Percentiles rank a stretch among this genome's conserved stretches.
These are phyloP conservation scores for Acropternis orthonyx DNA, from an alignment of 2,797 vertebrate genomes.

Conservation along the genomic window DNA sequence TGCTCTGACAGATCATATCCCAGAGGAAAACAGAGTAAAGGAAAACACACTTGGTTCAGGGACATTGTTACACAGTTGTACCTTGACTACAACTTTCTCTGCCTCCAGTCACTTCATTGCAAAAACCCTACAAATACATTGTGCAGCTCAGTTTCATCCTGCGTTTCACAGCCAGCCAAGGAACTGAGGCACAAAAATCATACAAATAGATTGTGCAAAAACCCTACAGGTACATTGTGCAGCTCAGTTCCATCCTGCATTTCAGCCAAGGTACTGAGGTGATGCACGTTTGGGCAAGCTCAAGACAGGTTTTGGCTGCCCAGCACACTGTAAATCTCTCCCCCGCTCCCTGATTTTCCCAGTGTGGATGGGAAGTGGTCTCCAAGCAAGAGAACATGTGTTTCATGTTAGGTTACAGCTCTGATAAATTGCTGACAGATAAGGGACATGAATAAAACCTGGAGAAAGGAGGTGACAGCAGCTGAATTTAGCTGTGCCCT, in stretches of 20 bases:
- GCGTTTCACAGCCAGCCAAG: not conserved
- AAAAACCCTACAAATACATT: not conserved
- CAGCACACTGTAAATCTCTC: not conserved
- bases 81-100: not conserved
- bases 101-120: not conserved
- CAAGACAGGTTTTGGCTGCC: not conserved
- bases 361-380: not conserved
- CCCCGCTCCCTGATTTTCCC: not conserved
- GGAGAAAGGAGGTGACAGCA: not conserved
- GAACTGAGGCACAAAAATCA: not conserved
- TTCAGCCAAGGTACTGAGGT: not conserved
- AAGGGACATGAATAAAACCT: not conserved
- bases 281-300: not conserved
- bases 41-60: not conserved
- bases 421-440: conserved; percentile 13
- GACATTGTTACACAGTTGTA: not conserved
- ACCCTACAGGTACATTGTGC: not conserved
- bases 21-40: not conserved
- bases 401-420: conserved; percentile 2
- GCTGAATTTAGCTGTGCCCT: not conserved
- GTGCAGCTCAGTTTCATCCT: not conserved
- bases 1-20: not conserved
- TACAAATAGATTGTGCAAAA: not conserved
- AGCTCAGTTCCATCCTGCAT: too few relatives aligned
- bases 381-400: not conserved